Percentiles rank a stretch among this genome's conserved stretches.
These are phyloP conservation scores for Ictalurus furcatus DNA, from an alignment of 2,113 vertebrate genomes.

Conservation along the genomic window DNA sequence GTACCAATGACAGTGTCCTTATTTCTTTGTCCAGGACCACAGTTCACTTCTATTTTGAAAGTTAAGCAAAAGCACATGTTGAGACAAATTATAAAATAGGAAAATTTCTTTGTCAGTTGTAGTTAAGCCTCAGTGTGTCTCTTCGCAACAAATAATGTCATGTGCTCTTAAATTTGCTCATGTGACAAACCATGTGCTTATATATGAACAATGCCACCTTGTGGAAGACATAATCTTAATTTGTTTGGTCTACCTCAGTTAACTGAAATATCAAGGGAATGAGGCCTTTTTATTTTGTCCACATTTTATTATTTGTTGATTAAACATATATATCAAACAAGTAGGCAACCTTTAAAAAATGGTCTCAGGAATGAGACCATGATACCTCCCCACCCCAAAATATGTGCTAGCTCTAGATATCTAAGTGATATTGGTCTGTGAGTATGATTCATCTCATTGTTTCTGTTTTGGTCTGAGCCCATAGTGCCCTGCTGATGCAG, in stretches of 20 bases:
- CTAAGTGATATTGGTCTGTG: slow-evolving; percentile 8
- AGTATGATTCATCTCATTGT: slow-evolving; percentile 34
- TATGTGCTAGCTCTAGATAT: not conserved
- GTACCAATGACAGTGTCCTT: not conserved
- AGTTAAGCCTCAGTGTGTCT: not conserved
- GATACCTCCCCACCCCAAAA: not conserved
- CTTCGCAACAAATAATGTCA: slow-evolving; percentile 24
- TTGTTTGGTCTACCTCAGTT: not conserved
- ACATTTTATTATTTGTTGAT: not conserved
- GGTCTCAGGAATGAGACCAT: not conserved
- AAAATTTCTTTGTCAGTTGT: not conserved
- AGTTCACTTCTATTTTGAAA: not conserved
- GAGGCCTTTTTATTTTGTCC: not conserved
- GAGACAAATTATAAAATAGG: not conserved
- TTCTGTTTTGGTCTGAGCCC: slow-evolving; percentile 37
- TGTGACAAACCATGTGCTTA: slow-evolving; percentile 9
- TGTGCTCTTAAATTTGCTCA: slow-evolving; percentile 11
- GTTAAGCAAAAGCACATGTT: slow-evolving; percentile 2
- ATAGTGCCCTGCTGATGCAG: slow-evolving; percentile 63
- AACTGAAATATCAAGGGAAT: not conserved
- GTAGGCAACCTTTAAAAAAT: not conserved
- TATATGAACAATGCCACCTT: slow-evolving; percentile 74
- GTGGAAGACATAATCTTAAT: slow-evolving; percentile 57
- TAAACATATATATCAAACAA: not conserved
- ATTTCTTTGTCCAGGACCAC: not conserved